phyloP scores from a whole-genome alignment of 92 coral and sea anemone species.

The Paragorgia papillata region DNA sequence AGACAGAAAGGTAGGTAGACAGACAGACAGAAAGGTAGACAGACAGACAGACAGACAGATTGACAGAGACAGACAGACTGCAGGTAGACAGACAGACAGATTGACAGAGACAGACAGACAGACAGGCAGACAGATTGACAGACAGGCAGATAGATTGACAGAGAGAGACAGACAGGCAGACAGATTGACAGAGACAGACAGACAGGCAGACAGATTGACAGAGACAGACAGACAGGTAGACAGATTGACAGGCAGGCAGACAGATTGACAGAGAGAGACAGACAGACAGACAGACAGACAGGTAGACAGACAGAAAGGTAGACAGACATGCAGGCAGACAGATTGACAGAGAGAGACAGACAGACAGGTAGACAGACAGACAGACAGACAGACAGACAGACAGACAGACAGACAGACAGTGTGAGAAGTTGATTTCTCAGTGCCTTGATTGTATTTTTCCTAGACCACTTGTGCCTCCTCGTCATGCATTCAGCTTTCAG shows the following conservation, averaged over 20 bases:
- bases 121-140: not conserved
- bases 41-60: not conserved
- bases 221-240: slow-evolving; percentile 2
- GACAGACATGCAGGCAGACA: slow-evolving; percentile 5
- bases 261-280: not conserved
- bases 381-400: not conserved
- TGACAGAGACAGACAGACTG: not conserved
- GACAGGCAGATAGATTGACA: no score
- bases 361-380: not conserved
- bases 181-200: not conserved
- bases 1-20: not conserved
- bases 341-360: not conserved
- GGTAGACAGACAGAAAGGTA: not conserved
- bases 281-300: not conserved
- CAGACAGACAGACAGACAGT: slow-evolving; percentile 24
- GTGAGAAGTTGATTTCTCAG: not conserved
- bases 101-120: not conserved
- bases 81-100: not conserved
- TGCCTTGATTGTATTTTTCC: not conserved
- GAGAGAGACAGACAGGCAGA: not conserved
- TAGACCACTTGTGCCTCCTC: slow-evolving; percentile 29
- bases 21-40: not conserved
- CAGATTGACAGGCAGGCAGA: not conserved
- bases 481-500: slow-evolving; percentile 8
- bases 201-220: slow-evolving; percentile 1